A percentile compares a stretch with the other conserved stretches of the same genome.
Evolutionary conservation across 2,113 vertebrate species (phyloP).

Genomic region (Xenus cinereus): DNA sequence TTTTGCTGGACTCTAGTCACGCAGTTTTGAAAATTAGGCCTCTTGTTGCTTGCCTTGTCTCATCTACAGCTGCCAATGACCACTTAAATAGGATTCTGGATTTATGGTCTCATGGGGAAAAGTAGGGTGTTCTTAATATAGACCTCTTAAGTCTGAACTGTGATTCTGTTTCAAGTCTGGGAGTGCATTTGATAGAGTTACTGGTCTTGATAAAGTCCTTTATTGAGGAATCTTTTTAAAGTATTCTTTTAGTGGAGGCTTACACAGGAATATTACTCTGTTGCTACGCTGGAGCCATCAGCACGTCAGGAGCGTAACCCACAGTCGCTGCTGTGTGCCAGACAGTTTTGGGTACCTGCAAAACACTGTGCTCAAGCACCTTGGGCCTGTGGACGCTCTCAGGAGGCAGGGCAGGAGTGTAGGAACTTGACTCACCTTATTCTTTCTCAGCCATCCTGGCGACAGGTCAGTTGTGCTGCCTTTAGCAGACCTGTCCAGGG

Average conservation of each 20-base stretch:
- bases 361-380: rapidly evolving
- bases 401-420: not conserved
- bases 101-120: not conserved
- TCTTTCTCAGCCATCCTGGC: not conserved
- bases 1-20: not conserved
- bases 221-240: not conserved
- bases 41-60: not conserved
- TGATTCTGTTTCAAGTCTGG: not conserved
- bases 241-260: not conserved
- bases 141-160: not conserved
- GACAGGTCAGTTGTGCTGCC: not conserved
- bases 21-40: not conserved
- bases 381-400: not conserved
- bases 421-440: too few species aligned
- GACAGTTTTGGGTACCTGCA: too few species aligned
- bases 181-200: not conserved
- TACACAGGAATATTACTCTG: not conserved
- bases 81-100: constrained; percentile 32
- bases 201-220: not conserved
- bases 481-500: not conserved
- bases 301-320: not conserved
- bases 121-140: constrained; percentile 33
- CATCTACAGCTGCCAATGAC: not conserved
- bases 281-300: not conserved
- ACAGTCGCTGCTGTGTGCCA: too few species aligned